Percentiles rank a stretch among this genome's conserved stretches.
Conservation (phyloP, 2,113 vertebrate species). For the Dicrurus megarhynchus region DNA sequence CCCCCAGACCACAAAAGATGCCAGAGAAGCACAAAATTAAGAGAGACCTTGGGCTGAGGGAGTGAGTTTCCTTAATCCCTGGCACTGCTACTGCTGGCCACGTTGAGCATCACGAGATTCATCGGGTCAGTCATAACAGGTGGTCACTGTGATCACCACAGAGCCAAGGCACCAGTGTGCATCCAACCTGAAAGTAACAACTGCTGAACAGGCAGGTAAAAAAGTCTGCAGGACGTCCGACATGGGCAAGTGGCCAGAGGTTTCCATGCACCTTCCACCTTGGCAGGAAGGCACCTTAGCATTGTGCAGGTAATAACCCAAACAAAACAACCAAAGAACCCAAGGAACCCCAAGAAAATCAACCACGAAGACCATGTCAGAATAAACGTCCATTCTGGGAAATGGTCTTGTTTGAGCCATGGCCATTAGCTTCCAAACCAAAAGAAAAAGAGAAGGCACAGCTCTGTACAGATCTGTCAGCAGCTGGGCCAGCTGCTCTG, state of each 20-base stretch:
- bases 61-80: not conserved
- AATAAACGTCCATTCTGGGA: not conserved
- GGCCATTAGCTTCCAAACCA: not conserved
- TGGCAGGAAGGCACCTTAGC: not conserved
- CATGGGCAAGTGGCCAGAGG: not conserved
- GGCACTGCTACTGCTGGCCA: not conserved
- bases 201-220: not conserved
- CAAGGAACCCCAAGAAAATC: not conserved
- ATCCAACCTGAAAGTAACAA: not conserved
- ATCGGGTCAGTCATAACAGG: not conserved
- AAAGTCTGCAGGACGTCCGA: not conserved
- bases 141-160: not conserved
- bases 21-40: not conserved
- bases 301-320: not conserved
- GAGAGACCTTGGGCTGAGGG: not conserved
- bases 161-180: not conserved
- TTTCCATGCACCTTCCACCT: not conserved
- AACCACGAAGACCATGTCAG: accelerated
- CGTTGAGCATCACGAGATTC: accelerated
- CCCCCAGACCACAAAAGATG: not conserved
- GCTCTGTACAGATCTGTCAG: not conserved
- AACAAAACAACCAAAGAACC: not conserved
- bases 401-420: not conserved
- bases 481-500: not conserved
- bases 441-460: not conserved